These are phyloP conservation scores for Papio anubis DNA, from an alignment of 2,113 vertebrate genomes.

Conservation along the genomic window DNA sequence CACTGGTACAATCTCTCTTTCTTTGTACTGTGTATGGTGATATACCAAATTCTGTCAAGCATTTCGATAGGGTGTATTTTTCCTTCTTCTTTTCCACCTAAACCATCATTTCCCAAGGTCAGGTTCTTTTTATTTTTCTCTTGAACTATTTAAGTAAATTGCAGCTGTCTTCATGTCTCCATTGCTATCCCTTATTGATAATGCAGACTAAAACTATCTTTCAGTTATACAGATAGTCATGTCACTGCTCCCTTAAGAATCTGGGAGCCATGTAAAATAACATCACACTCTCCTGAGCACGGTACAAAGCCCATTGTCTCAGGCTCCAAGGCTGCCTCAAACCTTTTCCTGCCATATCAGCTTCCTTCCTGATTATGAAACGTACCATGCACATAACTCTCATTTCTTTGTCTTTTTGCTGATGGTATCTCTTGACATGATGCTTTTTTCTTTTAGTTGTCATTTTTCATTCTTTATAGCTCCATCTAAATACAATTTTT, in stretches of 20 bases:
- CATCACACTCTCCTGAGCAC: not conserved
- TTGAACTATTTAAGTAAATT: not conserved
- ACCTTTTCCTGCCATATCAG: not conserved
- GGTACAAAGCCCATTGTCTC: not conserved
- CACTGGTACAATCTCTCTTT: not conserved
- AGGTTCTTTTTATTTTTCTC: not conserved
- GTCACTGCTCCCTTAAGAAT: not conserved
- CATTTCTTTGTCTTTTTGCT: not conserved
- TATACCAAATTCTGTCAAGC: not conserved
- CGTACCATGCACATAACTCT: fast-evolving
- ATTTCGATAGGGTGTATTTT: not conserved
- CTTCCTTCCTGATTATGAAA: not conserved
- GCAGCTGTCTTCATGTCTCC: not conserved
- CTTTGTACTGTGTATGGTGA: not conserved
- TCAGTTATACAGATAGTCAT: not conserved
- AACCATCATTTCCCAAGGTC: not conserved
- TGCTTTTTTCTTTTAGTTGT: not conserved
- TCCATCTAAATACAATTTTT: not conserved
- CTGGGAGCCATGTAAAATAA: not conserved
- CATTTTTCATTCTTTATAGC: not conserved
- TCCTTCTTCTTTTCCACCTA: not conserved
- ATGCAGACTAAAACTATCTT: not conserved
- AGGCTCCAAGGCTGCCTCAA: not conserved
- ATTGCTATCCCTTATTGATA: not conserved
- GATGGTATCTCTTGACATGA: not conserved